phyloP scores from a whole-genome alignment of 2,113 vertebrate species.

The Petromus typicus region DNA sequence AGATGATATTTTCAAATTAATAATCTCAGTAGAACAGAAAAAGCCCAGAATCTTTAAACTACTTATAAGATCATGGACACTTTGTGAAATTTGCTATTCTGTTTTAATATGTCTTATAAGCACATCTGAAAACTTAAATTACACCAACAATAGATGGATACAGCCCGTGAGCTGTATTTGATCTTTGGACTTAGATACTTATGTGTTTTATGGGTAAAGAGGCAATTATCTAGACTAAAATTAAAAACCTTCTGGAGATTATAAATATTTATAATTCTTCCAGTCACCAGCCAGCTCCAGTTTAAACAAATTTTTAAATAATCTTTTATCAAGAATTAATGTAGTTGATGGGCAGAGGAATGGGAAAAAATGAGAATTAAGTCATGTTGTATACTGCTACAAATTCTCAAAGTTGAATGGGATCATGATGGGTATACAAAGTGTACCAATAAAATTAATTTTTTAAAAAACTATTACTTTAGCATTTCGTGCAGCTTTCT shows the following conservation, averaged over 20 bases:
- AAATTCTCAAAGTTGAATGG: no score
- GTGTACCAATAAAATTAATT: no score
- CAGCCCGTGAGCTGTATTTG: not conserved
- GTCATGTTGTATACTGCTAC: no score
- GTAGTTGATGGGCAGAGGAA: not conserved
- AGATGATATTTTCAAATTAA: slow-evolving; percentile 9
- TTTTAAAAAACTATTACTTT: no score
- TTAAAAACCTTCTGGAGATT: not conserved
- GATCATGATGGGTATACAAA: no score
- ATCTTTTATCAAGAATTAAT: slow-evolving; percentile 1
- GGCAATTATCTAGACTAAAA: not conserved
- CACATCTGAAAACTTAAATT: slow-evolving; percentile 42
- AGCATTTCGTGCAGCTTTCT: not conserved
- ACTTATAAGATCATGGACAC: not conserved
- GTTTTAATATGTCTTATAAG: slow-evolving; percentile 15
- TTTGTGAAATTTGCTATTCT: not conserved
- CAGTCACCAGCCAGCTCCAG: not conserved
- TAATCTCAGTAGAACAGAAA: not conserved
- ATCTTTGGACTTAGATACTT: not conserved
- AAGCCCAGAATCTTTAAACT: not conserved
- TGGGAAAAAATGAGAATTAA: no score
- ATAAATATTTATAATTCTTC: not conserved
- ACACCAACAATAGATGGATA: not conserved
- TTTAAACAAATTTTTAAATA: not conserved
- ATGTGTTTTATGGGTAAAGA: not conserved